Evolutionary conservation across 2,888 invertebrate genomes (phyloP), one percentile per base, ranked within the genome.

Genomic region (Eupithecia dodoneata): DNA sequence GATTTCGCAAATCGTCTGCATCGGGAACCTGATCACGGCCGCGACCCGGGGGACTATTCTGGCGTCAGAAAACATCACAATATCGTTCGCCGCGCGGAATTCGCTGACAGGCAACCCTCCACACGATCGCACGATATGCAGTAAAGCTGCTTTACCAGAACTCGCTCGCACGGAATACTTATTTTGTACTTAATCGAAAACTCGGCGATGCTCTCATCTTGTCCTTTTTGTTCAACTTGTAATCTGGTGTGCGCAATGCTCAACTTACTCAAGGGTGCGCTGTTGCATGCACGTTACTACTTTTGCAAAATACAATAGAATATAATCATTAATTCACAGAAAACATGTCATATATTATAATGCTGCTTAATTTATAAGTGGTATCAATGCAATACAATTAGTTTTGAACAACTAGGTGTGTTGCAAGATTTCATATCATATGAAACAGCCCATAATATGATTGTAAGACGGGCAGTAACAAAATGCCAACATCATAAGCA

Each of bases 81-180:
- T 83, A 82, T 81, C 79, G 81, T 81, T 72, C 71, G 78, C 78
- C 77, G 81, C 80, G 79, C 80, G 79, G 81, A 81, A 79, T 81
- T 81, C 83, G 88, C 88, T 87, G 83, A 86, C 85, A 76, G 59
- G 78, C 72, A 65, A 79, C 41, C 73, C 79, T 74, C 83, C 18
- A n/a, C 74, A 76, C 67, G 67, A 80, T 82, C 81, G 84, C 79
- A 86, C 87, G 84, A 87, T 88, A 85, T 87, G 87, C 89, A 88
- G 87, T 87, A 85, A 88, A 88, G 81, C 86, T 84, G 84, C 84
- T 82, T 85, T 75, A 78, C 81, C 75, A 74, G 77, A 80, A 77
- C 74, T 72, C 77, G 81, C 74, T 59, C 3, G 78, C 76, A 74
- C 67, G 70, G 73, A 77, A 73, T 75, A 71, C 71, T 75, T 74